Base-by-base conservation (phyloP, 2,113 vertebrate species). In the Xiphophorus couchianus region DNA sequence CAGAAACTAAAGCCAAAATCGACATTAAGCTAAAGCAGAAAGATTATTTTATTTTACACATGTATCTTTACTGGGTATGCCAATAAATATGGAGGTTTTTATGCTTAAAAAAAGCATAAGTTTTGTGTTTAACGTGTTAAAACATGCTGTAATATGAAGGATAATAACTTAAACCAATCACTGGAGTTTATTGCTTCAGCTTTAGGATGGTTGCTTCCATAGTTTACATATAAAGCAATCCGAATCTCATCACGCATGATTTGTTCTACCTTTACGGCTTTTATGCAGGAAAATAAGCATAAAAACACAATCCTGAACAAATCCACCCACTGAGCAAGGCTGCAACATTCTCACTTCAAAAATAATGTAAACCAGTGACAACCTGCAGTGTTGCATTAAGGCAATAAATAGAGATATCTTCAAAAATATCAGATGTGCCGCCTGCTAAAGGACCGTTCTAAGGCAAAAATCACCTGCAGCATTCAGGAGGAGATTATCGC, bases 391-490 rank as follows among this genome's bases (percentile, higher is more conserved):
- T 73, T 65, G 76, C 76, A 28, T 89, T 89, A 92, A 93, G 88
- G 89, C 88, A 84, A 90, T 86, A 83, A 84, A 84, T 37, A 79
- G 14, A 37, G 31, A 71, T 61, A 13, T 69, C 7, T 81, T 83
- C 48, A 68, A 64, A 54, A 69, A 75, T 7, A 71, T 27, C 31
- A 54, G 73, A 58, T 73, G 69, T 58, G 39, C 48, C 2, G 17
- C 58, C 64, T 10, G 35, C 58, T 69, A 70, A 80, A 51, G 66
- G 35, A 66, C 76, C 60, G 67, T 69, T 80, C 73, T 81, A 87
- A 91, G 87, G 91, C 88, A 80, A 81, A 80, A 81, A 35, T 82
- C 76, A 81, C 76, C 78, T 25, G 28, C 77, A 82, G 84, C 71
- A 71, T 80, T 74, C 72, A 65, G 63, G 63, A 76, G 69, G 70